Evolutionary conservation across 2,113 vertebrate species (phyloP).

Genomic region (Myiopsitta monachus): DNA sequence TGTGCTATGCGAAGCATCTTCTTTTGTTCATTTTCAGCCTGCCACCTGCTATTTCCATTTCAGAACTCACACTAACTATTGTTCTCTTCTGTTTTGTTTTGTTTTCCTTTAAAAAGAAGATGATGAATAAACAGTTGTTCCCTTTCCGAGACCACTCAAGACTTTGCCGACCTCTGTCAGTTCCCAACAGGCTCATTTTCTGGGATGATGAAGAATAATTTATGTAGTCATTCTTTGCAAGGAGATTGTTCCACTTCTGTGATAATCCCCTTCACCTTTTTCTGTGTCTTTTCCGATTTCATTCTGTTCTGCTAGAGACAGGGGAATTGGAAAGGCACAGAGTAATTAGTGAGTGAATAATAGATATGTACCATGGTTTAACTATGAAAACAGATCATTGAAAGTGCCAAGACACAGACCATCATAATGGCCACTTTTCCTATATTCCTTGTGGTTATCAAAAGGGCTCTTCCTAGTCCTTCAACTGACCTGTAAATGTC

Average conservation of each 20-base stretch:
- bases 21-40: neutral
- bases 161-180: neutral
- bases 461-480: neutral
- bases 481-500: neutral
- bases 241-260: neutral
- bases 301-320: neutral
- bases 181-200: neutral
- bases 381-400: neutral
- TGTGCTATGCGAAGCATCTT: neutral
- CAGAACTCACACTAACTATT: neutral
- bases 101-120: neutral
- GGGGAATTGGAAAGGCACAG: neutral
- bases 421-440: neutral
- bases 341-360: conserved; percentile 18
- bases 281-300: neutral
- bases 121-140: neutral
- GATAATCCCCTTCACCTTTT: neutral
- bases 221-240: neutral
- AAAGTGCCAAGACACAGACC: neutral
- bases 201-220: neutral
- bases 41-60: neutral
- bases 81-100: neutral
- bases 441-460: neutral
- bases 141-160: neutral
- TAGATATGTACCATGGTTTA: neutral